Base-by-base conservation (phyloP, 2,888 invertebrate species). In the Drosophila antonietae region DNA sequence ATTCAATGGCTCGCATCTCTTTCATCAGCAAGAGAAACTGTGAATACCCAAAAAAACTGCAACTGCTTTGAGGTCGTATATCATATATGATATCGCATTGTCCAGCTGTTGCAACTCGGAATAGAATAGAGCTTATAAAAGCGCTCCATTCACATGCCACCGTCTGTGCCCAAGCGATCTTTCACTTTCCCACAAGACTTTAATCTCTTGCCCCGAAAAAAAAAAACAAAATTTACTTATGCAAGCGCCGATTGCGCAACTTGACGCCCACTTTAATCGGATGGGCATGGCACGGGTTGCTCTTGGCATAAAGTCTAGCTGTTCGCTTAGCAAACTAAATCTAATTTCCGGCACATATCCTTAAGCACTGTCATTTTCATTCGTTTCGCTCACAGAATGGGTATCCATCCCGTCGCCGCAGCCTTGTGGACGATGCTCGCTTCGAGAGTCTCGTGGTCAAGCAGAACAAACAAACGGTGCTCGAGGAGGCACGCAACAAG, bases 401-500 rank as follows among this genome's bases (percentile, higher is more conserved):
- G 77, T 98, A 98, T 93, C 97, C 98, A 87, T 97, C 98, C 75
- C 96, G 98, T 91, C 96, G 98, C 89, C 96, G 98, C 91, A 98
- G 98, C 78, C 95, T 99, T 78, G 99, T 99, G 62, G 99, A 98
- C 91, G 99, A 99, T 93, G 99, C 99, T 85, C 96, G 98, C 90
- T 99, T 99, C 93, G 99, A 99, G 93, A 98, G 97, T 75, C 94
- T 97, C 91, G 97, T 98, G 89, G 98, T 98, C 91, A 97, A 97
- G 93, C 98, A 98, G 94, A 97, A 96, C 92, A 97, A 98, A 93
- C 97, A 97, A 94, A 97, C 96, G 90, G 97, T 97, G 83, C 94
- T 98, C 90, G 97, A 97, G 92, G 97, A 97, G 93, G 97, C 97
- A 83, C 96, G 97, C 91, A 96, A 95, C 93, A 95, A 97, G 90